Evolutionary conservation across 2,888 invertebrate genomes (phyloP).

Genomic region (Plutella xylostella): DNA sequence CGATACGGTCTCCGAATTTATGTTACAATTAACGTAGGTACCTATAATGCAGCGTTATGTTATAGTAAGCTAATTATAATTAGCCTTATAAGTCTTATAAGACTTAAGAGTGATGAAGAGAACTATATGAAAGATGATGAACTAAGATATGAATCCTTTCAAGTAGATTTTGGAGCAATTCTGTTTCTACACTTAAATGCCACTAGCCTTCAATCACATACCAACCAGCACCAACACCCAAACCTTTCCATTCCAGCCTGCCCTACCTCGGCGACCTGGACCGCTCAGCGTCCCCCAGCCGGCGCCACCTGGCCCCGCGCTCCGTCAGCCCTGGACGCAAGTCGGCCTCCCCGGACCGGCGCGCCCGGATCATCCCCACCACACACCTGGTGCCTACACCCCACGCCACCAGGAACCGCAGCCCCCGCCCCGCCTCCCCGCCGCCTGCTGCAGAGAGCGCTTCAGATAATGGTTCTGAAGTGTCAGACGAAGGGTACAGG

Average conservation of each 20-base stretch:
- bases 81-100: too few relatives aligned
- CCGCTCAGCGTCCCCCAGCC: conserved; percentile 44
- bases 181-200: too few relatives aligned
- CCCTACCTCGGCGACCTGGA: conserved; percentile 53
- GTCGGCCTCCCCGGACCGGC: conserved; percentile 54
- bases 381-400: conserved; percentile 65
- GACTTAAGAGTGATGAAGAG: too few relatives aligned
- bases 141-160: too few relatives aligned
- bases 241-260: conserved; percentile 28
- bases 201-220: too few relatives aligned
- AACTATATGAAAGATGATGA: too few relatives aligned
- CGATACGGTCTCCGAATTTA: too few relatives aligned
- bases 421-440: conserved; percentile 62
- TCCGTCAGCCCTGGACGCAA: conserved; percentile 47
- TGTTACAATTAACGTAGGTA: too few relatives aligned
- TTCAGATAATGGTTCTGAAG: conserved; percentile 85
- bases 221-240: background rate
- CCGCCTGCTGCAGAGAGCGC: conserved; percentile 67
- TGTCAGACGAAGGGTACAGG: conserved; percentile 87
- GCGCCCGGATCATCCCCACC: conserved; percentile 44
- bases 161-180: too few relatives aligned
- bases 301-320: conserved; percentile 38
- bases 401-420: conserved; percentile 49
- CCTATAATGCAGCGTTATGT: too few relatives aligned
- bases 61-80: too few relatives aligned